Conservation (phyloP, 1,140 invertebrate genomes). For the Brachionus rubens region DNA sequence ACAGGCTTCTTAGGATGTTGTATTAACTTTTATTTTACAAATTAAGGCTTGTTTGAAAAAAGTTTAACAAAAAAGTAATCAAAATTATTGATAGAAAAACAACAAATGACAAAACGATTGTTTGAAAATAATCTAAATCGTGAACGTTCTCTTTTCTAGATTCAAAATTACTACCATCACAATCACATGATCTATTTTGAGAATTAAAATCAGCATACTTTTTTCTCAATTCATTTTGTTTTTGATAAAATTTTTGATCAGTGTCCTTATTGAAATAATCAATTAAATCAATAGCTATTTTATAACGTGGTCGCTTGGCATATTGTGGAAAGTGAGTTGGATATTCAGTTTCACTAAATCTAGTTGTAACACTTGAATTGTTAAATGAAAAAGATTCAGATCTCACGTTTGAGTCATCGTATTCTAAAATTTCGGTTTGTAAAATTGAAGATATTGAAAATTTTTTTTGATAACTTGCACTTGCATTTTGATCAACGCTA, state of each 20-base stretch:
- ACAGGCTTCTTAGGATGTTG: too few relatives aligned
- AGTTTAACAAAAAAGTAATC: conserved; percentile 9
- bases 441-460: background rate
- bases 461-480: background rate
- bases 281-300: conserved; percentile 15
- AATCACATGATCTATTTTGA: background rate
- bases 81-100: background rate
- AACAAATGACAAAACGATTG: background rate
- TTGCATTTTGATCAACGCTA: background rate
- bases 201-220: background rate
- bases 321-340: background rate
- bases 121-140: background rate
- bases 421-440: background rate
- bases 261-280: background rate
- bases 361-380: background rate
- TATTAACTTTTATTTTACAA: too few relatives aligned
- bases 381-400: background rate
- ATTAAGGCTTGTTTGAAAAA: conserved; percentile 1
- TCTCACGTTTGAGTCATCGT: too few relatives aligned
- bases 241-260: background rate
- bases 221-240: background rate
- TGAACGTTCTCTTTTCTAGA: too few relatives aligned
- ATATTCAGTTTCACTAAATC: background rate
- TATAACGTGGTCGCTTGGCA: background rate
- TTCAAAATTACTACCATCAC: background rate